A percentile compares a stretch with the other conserved stretches of the same genome.
Conservation (phyloP, 2,113 vertebrate species). For the Thamnaconus septentrionalis region DNA sequence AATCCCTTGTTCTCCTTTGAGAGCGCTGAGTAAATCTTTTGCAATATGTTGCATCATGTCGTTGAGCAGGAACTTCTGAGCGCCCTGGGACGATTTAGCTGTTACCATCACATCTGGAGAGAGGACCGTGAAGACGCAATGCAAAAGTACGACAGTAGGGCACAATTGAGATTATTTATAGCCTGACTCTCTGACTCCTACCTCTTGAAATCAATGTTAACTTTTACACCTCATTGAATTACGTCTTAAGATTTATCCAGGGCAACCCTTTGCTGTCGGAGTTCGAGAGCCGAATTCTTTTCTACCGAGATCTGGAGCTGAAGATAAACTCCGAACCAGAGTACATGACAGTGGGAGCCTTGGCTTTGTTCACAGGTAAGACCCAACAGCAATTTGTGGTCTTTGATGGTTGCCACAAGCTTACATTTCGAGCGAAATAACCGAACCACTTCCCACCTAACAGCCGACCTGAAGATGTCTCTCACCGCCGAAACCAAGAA, state of each 20-base stretch:
- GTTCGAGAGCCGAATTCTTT: constrained; percentile 90
- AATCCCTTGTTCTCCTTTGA: background rate
- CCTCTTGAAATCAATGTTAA: background rate
- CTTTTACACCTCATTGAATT: background rate
- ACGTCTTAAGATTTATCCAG: constrained; percentile 65
- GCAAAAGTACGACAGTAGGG: constrained; percentile 44
- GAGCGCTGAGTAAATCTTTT: background rate
- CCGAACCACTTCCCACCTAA: constrained; percentile 2
- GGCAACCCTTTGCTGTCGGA: constrained; percentile 84
- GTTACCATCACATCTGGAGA: constrained; percentile 91
- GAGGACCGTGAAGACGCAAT: constrained; percentile 85
- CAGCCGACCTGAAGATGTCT: constrained; percentile 87
- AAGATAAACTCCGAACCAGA: constrained; percentile 88
- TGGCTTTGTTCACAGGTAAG: constrained; percentile 89
- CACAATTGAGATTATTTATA: background rate
- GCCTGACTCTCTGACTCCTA: background rate
- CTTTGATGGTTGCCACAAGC: background rate
- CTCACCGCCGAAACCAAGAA: constrained; percentile 87
- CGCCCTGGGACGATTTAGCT: constrained; percentile 80
- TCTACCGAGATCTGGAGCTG: constrained; percentile 83
- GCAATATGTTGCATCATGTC: background rate
- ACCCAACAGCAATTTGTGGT: background rate
- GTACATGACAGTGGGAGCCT: constrained; percentile 83
- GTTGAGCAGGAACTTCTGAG: constrained; percentile 80
- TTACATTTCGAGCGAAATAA: too few species aligned